A percentile compares a stretch with the other conserved stretches of the same genome.
Conservation (phyloP, 1,140 invertebrate genomes). For the Meteorus sp. region DNA sequence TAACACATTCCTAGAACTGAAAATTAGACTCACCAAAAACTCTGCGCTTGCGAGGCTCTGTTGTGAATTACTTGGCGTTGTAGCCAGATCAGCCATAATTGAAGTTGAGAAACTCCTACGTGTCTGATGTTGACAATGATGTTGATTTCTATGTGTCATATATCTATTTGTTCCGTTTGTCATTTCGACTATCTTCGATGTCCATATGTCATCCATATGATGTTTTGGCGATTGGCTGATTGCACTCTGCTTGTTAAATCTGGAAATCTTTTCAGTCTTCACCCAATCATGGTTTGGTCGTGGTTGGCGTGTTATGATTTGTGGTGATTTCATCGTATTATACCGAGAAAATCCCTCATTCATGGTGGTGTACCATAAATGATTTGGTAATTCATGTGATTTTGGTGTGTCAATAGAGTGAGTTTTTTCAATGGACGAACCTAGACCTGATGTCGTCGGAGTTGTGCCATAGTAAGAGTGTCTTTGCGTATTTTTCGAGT, state of each 20-base stretch:
- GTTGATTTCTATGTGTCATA: slow-evolving; percentile 37
- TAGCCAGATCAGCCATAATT: slow-evolving; percentile 45
- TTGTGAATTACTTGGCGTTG: slow-evolving; percentile 42
- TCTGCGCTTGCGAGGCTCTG: slow-evolving; percentile 46
- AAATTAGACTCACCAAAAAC: slow-evolving; percentile 41
- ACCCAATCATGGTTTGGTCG: slow-evolving; percentile 50
- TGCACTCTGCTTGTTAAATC: slow-evolving; percentile 45
- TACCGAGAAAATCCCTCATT: slow-evolving; percentile 44
- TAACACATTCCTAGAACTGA: no score
- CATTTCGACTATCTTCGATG: slow-evolving; percentile 37
- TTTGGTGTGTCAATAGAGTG: slow-evolving; percentile 42
- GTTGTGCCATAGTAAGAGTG: slow-evolving; percentile 40
- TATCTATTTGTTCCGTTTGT: slow-evolving; percentile 33
- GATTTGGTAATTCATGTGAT: slow-evolving; percentile 41
- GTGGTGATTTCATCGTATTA: slow-evolving; percentile 42
- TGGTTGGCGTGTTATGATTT: slow-evolving; percentile 44
- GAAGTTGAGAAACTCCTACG: slow-evolving; percentile 48
- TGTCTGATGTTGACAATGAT: slow-evolving; percentile 45
- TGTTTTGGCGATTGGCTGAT: slow-evolving; percentile 42
- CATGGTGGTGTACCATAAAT: slow-evolving; percentile 42
- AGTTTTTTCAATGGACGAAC: slow-evolving; percentile 42
- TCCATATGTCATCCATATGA: slow-evolving; percentile 43
- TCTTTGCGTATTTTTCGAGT: slow-evolving; percentile 41
- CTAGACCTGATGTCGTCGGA: slow-evolving; percentile 44
- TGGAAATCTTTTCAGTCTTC: slow-evolving; percentile 43